phyloP scores from a whole-genome alignment of 2,113 vertebrate genomes.

The Galemys pyrenaicus region DNA sequence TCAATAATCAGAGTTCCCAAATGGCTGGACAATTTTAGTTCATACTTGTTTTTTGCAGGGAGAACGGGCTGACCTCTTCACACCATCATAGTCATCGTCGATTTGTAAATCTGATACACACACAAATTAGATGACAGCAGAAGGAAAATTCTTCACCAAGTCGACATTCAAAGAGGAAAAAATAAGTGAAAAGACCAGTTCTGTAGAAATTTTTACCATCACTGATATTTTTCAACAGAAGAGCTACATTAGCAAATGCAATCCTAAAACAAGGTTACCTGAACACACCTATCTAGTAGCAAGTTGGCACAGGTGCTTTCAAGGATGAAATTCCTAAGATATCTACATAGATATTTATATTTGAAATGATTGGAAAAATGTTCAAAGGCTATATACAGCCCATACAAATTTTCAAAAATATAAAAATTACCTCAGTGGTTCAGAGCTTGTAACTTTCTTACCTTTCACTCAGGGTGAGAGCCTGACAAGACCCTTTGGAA shows the following conservation, averaged over 20 bases:
- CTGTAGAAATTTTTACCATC: not conserved
- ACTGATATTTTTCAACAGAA: not conserved
- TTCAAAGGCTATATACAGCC: not conserved
- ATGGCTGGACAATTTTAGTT: not conserved
- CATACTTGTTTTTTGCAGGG: not conserved
- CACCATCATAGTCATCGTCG: not conserved
- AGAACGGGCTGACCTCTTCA: not conserved
- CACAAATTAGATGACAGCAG: not conserved
- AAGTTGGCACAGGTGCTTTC: not conserved
- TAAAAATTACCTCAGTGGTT: constrained; percentile 7
- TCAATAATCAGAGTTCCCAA: not conserved
- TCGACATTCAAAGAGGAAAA: not conserved
- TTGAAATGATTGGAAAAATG: not conserved
- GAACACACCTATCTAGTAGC: accelerated
- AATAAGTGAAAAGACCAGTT: not conserved
- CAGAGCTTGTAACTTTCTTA: not conserved
- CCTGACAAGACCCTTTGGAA: not conserved
- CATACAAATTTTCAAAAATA: constrained; percentile 15
- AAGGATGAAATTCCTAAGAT: too few species aligned
- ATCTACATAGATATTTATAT: too few species aligned
- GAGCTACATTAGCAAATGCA: not conserved
- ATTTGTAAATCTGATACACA: not conserved
- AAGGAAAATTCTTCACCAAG: constrained; percentile 4
- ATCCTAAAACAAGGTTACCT: not conserved
- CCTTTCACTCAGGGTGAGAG: not conserved